Evolutionary conservation across 1,140 invertebrate species (phyloP).

Genomic region (Leptinotarsa undecemlineata): DNA sequence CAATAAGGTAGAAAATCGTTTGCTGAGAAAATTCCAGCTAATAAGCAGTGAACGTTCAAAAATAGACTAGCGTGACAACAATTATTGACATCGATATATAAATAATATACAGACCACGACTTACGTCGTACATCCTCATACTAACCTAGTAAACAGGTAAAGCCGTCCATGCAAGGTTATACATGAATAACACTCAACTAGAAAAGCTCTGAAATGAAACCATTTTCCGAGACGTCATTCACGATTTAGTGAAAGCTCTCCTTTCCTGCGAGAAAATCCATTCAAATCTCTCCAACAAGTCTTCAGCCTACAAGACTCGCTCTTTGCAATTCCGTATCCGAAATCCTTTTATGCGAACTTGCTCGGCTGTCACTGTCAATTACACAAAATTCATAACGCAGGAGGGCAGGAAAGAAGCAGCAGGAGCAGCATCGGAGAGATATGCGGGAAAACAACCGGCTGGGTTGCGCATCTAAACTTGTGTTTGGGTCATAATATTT

Average conservation of each 20-base stretch:
- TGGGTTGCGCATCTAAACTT: neutral
- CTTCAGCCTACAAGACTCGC: neutral
- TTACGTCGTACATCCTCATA: too few species aligned
- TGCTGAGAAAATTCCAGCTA: too few species aligned
- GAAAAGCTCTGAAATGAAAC: neutral
- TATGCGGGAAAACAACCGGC: neutral
- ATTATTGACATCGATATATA: too few species aligned
- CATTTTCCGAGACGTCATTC: neutral
- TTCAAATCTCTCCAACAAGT: conserved; percentile 12
- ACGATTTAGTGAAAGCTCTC: neutral
- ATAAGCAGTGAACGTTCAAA: too few species aligned
- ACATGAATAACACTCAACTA: too few species aligned
- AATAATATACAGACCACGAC: too few species aligned
- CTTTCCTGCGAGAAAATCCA: neutral
- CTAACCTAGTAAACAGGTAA: too few species aligned
- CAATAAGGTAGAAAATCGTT: too few species aligned
- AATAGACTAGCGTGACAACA: too few species aligned
- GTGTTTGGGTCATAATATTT: neutral
- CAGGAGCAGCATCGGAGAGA: neutral
- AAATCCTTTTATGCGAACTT: conserved; percentile 12
- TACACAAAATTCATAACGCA: conserved; percentile 16
- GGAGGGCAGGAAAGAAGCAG: neutral
- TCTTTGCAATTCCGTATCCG: neutral
- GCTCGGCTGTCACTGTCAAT: conserved; percentile 14
- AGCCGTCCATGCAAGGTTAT: too few species aligned